Evolutionary conservation across 2,888 invertebrate genomes (phyloP), one percentile per base, ranked within the genome.

Genomic region (Phaedon cochleariae): DNA sequence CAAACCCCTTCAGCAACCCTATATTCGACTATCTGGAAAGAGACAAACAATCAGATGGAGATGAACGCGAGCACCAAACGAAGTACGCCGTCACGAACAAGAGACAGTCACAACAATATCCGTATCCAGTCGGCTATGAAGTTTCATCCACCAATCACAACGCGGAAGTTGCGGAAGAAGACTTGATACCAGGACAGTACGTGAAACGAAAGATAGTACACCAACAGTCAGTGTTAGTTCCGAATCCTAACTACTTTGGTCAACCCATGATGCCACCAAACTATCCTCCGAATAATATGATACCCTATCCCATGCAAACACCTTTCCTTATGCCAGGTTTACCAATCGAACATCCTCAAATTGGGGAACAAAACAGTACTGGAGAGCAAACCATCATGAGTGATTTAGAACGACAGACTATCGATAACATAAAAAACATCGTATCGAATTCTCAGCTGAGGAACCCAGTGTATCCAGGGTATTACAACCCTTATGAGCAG

Each of bases 191-290:
- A 26, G 81, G 79, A 1, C 81, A 81, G 57, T 76, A 76, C 26
- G 76, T 82, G 12, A 81, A 78, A 65, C 70, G 83, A 54, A 82
- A 82, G 74, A 74, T 83, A n/a, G 79, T 79, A 7, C 82, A 83
- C 64, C 80, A 81, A 59, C 83, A 83, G 71, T 78, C 79, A 6
- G 66, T 79, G 51, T 46, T 81, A 26, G 67, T 80, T 10, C 77
- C 77, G 7, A 70, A 60, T 48, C 66, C 70, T n/a, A 70, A 71
- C 58, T 62, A 62, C 31, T 41, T 41, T 15, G n/a, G 15, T 4
- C 41, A n/a, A 15, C 41, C 41, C 34, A 62, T 62, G 53, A 29
- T 52, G 17, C 15, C 58, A 22, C 37, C 48, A 37, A 54, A 41
- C 20, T 53, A 54, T 7, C 49, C 37, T 15, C 21, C 54, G 7